Evolutionary conservation across 2,113 vertebrate species (phyloP).

Genomic region (Indicator maculatus): DNA sequence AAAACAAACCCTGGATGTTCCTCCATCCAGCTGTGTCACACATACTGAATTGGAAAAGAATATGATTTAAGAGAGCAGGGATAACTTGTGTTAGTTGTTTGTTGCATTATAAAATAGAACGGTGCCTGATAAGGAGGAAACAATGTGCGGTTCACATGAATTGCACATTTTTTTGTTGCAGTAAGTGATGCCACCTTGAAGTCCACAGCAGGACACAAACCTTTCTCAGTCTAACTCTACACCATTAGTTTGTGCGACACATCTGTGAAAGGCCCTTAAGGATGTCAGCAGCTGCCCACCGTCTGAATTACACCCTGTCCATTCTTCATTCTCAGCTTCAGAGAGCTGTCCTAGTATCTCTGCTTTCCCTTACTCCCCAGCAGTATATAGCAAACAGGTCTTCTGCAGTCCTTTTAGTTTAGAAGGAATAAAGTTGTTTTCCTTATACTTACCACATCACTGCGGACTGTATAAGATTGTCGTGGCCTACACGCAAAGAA

Average conservation of each 20-base stretch:
- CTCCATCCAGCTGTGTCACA: not conserved
- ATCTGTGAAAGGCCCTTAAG: not conserved
- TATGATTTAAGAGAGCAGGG: not conserved
- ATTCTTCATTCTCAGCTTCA: not conserved
- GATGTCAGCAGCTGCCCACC: not conserved
- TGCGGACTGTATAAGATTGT: not conserved
- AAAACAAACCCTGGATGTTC: not conserved
- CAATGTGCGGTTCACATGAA: not conserved
- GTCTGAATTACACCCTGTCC: not conserved
- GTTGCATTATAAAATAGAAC: not conserved
- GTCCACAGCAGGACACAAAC: not conserved
- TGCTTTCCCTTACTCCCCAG: not conserved
- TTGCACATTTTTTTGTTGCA: not conserved
- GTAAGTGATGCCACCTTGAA: not conserved
- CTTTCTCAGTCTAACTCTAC: not conserved
- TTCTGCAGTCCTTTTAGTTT: not conserved
- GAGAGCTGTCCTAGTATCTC: not conserved
- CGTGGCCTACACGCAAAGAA: not conserved
- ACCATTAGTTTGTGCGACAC: rapidly evolving
- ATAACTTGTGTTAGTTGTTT: not conserved
- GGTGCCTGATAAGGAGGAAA: not conserved
- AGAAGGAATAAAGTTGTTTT: not conserved
- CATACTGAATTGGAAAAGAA: not conserved
- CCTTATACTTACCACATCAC: not conserved
- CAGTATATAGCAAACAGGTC: not conserved